These are phyloP conservation scores for Willowsia nigromaculata DNA, from an alignment of 2,888 invertebrate species.

Conservation along the genomic window DNA sequence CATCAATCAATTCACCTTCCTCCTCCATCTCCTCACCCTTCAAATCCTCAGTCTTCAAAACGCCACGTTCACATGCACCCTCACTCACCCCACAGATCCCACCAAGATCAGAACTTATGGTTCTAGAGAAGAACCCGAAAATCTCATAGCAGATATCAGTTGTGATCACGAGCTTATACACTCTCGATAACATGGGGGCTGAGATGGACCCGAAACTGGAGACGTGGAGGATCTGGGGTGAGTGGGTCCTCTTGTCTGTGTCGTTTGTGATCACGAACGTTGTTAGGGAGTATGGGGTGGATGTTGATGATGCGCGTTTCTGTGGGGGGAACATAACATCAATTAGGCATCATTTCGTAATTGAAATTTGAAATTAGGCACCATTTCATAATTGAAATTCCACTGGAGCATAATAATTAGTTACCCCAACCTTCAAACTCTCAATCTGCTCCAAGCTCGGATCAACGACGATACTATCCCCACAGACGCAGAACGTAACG, in stretches of 20 bases:
- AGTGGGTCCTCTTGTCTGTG: not conserved
- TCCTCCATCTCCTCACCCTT: not conserved
- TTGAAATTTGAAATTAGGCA: too few relatives aligned
- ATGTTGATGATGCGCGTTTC: not conserved
- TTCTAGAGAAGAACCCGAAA: conserved; percentile 49
- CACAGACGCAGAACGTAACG: conserved; percentile 63
- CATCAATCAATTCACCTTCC: conserved; percentile 1
- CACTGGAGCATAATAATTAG: too few relatives aligned
- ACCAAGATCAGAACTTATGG: not conserved
- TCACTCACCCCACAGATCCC: not conserved
- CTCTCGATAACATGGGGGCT: not conserved
- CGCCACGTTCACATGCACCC: not conserved
- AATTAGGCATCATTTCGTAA: too few relatives aligned
- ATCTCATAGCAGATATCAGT: conserved; percentile 40
- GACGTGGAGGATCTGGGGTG: not conserved
- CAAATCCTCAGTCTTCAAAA: not conserved
- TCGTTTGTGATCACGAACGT: not conserved
- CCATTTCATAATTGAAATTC: too few relatives aligned
- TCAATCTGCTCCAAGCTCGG: conserved; percentile 72
- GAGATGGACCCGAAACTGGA: not conserved
- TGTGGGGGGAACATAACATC: not conserved
- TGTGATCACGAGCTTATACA: not conserved
- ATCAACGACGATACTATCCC: conserved; percentile 71
- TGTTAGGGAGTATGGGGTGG: not conserved
- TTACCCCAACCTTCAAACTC: conserved; percentile 22